Percentiles rank a stretch among this genome's conserved stretches.
Evolutionary conservation across 2,888 invertebrate species (phyloP).

Genomic region (Rhogogaster chlorosoma): DNA sequence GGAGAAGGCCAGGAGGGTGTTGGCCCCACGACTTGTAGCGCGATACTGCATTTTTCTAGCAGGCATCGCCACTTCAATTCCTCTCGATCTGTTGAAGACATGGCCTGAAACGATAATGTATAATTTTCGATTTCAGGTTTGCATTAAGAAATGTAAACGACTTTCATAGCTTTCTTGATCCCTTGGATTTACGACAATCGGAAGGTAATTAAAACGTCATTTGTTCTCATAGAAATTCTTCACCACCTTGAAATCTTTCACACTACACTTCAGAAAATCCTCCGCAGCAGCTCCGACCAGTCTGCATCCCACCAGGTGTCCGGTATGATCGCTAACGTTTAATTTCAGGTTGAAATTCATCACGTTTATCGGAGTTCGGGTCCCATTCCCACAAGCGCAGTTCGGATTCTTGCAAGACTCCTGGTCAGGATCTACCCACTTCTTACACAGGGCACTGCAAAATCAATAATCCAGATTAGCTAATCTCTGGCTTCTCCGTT

Average conservation of each 20-base stretch:
- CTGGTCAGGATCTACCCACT: constrained; percentile 61
- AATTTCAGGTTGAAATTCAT: constrained; percentile 68
- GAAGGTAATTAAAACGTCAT: constrained; percentile 13
- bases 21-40: constrained; percentile 74
- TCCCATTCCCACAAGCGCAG: constrained; percentile 74
- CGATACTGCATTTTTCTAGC: constrained; percentile 67
- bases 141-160: background rate
- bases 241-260: constrained; percentile 67
- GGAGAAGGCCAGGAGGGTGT: constrained; percentile 64
- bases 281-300: constrained; percentile 70
- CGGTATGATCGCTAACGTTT: constrained; percentile 73
- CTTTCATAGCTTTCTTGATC: background rate
- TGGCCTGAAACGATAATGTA: constrained; percentile 61
- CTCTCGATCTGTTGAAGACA: constrained; percentile 65
- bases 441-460: constrained; percentile 73
- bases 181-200: background rate
- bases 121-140: background rate
- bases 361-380: constrained; percentile 66
- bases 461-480: background rate
- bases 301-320: constrained; percentile 74
- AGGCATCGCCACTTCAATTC: constrained; percentile 69
- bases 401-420: constrained; percentile 75
- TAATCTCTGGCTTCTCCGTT: background rate
- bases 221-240: constrained; percentile 20
- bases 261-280: constrained; percentile 66